Conservation (phyloP, 2,888 invertebrate species). For the Xylota segnis region DNA sequence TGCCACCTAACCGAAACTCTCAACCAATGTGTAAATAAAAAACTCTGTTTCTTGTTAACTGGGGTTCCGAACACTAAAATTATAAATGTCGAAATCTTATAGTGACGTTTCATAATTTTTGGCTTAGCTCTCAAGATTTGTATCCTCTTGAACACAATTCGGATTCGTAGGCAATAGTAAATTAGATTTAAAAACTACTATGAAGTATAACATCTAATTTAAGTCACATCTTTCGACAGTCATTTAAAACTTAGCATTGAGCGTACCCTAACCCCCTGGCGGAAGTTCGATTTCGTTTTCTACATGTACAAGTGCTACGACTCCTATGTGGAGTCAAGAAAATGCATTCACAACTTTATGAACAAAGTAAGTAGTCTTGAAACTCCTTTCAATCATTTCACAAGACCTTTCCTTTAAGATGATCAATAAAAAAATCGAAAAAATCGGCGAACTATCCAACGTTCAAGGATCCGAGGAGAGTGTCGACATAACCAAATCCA, state of each 20-base stretch:
- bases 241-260: conserved; percentile 65
- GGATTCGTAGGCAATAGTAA: no score
- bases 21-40: no score
- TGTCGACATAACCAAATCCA: conserved; percentile 60
- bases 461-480: conserved; percentile 27
- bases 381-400: not conserved
- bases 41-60: no score
- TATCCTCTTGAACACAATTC: no score
- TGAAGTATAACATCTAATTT: no score
- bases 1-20: no score
- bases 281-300: conserved; percentile 53
- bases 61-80: no score
- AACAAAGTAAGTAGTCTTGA: conserved; percentile 45
- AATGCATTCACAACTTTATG: conserved; percentile 52
- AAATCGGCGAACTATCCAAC: conserved; percentile 15
- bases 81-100: no score
- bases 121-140: no score
- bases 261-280: conserved; percentile 57
- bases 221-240: conserved; percentile 12
- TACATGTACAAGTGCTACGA: conserved; percentile 57
- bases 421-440: conserved; percentile 62
- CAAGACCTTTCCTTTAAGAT: conserved; percentile 9
- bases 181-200: no score
- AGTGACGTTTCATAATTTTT: no score
- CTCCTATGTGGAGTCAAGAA: conserved; percentile 64